phyloP scores from a whole-genome alignment of 2,797 vertebrate genomes.

The Aratinga solstitialis region DNA sequence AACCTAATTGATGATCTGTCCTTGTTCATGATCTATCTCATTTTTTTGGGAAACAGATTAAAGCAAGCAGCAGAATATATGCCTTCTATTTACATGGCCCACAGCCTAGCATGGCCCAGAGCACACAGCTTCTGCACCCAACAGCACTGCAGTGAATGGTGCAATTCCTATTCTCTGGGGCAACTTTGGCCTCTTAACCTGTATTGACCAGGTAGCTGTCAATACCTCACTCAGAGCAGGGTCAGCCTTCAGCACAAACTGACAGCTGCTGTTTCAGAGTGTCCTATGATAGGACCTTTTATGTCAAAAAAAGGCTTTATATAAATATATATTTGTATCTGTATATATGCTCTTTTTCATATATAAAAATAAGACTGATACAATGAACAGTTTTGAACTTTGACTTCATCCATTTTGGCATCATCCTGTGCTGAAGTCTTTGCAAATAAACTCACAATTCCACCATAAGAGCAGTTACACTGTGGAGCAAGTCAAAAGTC shows the following conservation, averaged over 20 bases:
- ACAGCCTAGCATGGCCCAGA: background rate
- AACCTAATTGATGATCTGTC: background rate
- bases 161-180: rapidly evolving
- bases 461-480: background rate
- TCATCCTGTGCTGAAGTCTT: background rate
- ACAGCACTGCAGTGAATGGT: background rate
- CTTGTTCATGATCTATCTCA: background rate
- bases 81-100: background rate
- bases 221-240: background rate
- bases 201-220: background rate
- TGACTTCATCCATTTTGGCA: background rate
- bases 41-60: background rate
- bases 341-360: background rate
- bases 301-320: background rate
- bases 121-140: background rate
- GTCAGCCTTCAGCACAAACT: background rate
- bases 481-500: background rate
- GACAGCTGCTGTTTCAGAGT: background rate
- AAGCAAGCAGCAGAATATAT: background rate
- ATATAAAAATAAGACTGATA: background rate
- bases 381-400: background rate
- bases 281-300: background rate
- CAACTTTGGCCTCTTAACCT: background rate
- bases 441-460: background rate
- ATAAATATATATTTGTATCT: background rate